Evolutionary conservation across 1,140 invertebrate genomes (phyloP).

Genomic region (Drosophila insularis): DNA sequence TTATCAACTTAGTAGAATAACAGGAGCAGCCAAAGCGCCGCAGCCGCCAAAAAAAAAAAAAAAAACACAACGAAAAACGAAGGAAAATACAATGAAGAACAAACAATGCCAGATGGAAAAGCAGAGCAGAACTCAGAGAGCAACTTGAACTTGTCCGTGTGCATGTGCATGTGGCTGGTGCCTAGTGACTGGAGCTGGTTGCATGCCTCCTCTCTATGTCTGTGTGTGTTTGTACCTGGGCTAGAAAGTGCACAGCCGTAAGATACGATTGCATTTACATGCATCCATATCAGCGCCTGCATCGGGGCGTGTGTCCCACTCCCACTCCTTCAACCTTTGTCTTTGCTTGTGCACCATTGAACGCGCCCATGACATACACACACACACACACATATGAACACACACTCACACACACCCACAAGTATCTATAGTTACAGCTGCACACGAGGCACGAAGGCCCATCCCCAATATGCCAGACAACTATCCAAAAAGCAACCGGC

Average conservation of each 20-base stretch:
- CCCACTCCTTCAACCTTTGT: conserved; percentile 21
- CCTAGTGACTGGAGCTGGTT: conserved; percentile 41
- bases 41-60: conserved; percentile 44
- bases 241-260: conserved; percentile 80
- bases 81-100: conserved; percentile 58
- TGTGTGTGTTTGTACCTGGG: conserved; percentile 33
- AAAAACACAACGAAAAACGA: conserved; percentile 58
- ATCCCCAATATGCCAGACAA: conserved; percentile 47
- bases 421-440: conserved; percentile 3
- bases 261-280: conserved; percentile 81
- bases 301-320: conserved; percentile 66
- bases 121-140: conserved; percentile 46
- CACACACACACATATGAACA: not conserved
- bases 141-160: conserved; percentile 70
- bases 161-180: conserved; percentile 34
- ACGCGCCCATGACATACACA: conserved; percentile 56
- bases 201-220: conserved; percentile 1
- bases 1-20: conserved; percentile 82
- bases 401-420: conserved; percentile 21
- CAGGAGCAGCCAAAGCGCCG: conserved; percentile 76
- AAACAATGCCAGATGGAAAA: conserved; percentile 56
- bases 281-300: conserved; percentile 77
- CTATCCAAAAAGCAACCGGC: conserved; percentile 65
- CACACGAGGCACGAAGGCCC: conserved; percentile 35
- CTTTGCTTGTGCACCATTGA: conserved; percentile 38